Evolutionary conservation across 2,797 vertebrate species (phyloP).

Genomic region (Phaenicophaeus curvirostris): DNA sequence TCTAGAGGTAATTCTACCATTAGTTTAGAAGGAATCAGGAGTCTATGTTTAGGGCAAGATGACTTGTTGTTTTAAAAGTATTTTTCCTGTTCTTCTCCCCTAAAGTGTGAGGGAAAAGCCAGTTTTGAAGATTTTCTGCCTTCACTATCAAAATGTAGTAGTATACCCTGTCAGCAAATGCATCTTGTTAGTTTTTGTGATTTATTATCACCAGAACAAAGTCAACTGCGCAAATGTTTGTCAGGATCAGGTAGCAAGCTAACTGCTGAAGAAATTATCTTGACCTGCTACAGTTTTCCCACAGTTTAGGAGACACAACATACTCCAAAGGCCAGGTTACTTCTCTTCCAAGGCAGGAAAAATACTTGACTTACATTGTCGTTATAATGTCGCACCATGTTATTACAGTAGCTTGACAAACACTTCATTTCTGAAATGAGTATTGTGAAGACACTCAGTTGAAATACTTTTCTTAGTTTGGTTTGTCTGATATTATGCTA

Average conservation of each 20-base stretch:
- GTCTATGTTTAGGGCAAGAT: background rate
- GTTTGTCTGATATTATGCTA: background rate
- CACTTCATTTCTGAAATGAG: background rate
- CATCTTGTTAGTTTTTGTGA: background rate
- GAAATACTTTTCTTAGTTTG: background rate
- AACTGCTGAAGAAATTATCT: background rate
- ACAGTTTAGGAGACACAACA: background rate
- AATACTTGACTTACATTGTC: background rate
- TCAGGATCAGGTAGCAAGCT: background rate
- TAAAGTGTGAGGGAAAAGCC: background rate
- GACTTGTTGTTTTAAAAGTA: background rate
- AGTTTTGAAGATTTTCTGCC: background rate
- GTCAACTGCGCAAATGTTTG: background rate
- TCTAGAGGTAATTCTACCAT: background rate
- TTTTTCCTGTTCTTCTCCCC: background rate
- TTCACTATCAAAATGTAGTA: background rate
- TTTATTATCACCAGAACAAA: background rate
- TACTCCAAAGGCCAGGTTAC: background rate
- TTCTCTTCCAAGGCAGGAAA: background rate
- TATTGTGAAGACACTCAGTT: background rate
- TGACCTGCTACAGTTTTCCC: background rate
- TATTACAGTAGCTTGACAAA: background rate
- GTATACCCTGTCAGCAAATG: background rate
- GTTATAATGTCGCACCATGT: background rate
- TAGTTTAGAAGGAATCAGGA: background rate